Conservation (phyloP, 2,113 vertebrate genomes). For the Natator depressus region DNA sequence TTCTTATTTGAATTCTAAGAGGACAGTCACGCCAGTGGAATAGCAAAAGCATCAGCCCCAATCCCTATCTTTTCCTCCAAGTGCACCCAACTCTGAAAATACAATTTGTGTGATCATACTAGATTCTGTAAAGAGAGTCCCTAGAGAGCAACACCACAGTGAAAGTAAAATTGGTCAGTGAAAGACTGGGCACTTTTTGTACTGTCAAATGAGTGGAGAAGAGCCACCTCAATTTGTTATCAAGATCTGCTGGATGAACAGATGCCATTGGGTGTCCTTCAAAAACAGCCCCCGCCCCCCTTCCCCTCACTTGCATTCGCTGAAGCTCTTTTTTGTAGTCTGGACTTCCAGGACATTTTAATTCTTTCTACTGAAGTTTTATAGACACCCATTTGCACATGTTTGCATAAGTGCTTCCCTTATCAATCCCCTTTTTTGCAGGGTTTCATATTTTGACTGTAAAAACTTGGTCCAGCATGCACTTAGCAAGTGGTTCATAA, state of each 20-base stretch:
- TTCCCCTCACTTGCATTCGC: background rate
- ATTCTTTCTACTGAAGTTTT: background rate
- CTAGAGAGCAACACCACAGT: background rate
- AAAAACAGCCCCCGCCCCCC: background rate
- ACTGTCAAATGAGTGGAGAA: background rate
- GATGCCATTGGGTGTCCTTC: background rate
- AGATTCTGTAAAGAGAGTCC: background rate
- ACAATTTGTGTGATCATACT: background rate
- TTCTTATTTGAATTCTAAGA: constrained; percentile 17
- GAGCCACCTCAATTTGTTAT: background rate
- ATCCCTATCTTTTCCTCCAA: background rate
- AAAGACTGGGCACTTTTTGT: background rate
- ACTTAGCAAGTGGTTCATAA: background rate
- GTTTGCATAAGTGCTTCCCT: background rate
- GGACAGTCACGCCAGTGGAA: background rate
- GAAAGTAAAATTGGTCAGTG: background rate
- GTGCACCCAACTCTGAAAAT: background rate
- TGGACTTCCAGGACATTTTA: background rate
- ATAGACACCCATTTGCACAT: background rate
- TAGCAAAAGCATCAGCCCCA: background rate
- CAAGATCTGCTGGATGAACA: background rate
- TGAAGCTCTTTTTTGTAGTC: background rate
- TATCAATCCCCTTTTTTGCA: background rate
- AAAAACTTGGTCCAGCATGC: background rate
- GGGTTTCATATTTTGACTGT: background rate